These are phyloP conservation scores for Nebria ingens DNA, from an alignment of 1,140 invertebrate genomes.

Conservation along the genomic window DNA sequence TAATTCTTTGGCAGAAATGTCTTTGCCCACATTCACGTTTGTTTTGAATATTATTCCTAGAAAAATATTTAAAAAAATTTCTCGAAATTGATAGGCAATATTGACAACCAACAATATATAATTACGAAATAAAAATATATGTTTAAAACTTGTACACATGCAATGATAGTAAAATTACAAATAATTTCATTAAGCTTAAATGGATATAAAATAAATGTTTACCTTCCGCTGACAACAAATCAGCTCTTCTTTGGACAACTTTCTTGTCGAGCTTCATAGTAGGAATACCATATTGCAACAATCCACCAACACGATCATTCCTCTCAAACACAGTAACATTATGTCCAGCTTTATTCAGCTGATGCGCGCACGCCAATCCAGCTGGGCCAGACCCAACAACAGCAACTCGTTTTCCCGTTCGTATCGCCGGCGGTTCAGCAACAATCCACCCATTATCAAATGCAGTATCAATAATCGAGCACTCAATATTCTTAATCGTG, in stretches of 20 bases:
- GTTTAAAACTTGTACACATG: too few relatives aligned
- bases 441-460: conserved; percentile 95
- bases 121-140: too few relatives aligned
- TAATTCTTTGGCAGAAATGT: conserved; percentile 65
- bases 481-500: conserved; percentile 99
- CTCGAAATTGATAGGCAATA: too few relatives aligned
- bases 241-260: conserved; percentile 81
- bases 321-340: conserved; percentile 91
- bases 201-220: too few relatives aligned
- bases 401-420: conserved; percentile 81
- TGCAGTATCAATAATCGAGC: conserved; percentile 87
- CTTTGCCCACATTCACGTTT: conserved; percentile 83
- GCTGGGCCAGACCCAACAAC: conserved; percentile 94
- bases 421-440: conserved; percentile 54
- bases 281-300: conserved; percentile 95
- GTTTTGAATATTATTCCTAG: conserved; percentile 78
- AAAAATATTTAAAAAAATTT: neutral
- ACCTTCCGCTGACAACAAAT: conserved; percentile 77
- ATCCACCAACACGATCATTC: conserved; percentile 88
- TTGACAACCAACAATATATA: too few relatives aligned
- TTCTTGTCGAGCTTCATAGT: conserved; percentile 95
- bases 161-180: too few relatives aligned
- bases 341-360: conserved; percentile 78
- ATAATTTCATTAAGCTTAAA: too few relatives aligned
- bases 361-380: conserved; percentile 92